Percentiles rank a stretch among this genome's conserved stretches.
Evolutionary conservation across 2,888 invertebrate species (phyloP).

Genomic region (Scrobipalpa costella): DNA sequence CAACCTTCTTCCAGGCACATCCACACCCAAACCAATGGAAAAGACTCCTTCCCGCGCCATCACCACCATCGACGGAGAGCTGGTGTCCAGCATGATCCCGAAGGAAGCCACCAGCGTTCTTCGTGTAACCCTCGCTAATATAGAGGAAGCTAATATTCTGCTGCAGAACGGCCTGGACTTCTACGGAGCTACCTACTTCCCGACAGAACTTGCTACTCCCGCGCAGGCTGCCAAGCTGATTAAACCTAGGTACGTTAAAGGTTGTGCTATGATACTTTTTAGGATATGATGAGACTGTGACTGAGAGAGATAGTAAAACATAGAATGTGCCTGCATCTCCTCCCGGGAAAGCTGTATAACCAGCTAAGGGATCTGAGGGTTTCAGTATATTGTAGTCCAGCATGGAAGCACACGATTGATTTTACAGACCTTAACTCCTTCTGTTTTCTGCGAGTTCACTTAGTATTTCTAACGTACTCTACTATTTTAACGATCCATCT

Average conservation of each 20-base stretch:
- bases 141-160: conserved; percentile 88
- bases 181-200: conserved; percentile 93
- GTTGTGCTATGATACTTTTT: background rate
- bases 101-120: conserved; percentile 84
- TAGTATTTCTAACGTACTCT: too few relatives aligned
- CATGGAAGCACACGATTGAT: too few relatives aligned
- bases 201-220: conserved; percentile 88
- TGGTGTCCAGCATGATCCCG: conserved; percentile 76
- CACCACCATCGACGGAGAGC: conserved; percentile 71
- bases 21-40: conserved; percentile 69
- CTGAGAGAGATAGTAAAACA: too few relatives aligned
- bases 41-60: conserved; percentile 66
- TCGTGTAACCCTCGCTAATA: conserved; percentile 87
- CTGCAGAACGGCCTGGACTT: conserved; percentile 92
- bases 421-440: too few relatives aligned
- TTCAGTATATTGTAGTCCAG: too few relatives aligned
- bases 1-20: conserved; percentile 55
- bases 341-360: too few relatives aligned
- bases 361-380: too few relatives aligned
- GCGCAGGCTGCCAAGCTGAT: conserved; percentile 83
- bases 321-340: too few relatives aligned
- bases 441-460: too few relatives aligned
- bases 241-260: conserved; percentile 64
- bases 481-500: too few relatives aligned
- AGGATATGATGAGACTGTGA: too few relatives aligned